Conservation (phyloP, 1,140 invertebrate species). For the Mylabris phalerata region DNA sequence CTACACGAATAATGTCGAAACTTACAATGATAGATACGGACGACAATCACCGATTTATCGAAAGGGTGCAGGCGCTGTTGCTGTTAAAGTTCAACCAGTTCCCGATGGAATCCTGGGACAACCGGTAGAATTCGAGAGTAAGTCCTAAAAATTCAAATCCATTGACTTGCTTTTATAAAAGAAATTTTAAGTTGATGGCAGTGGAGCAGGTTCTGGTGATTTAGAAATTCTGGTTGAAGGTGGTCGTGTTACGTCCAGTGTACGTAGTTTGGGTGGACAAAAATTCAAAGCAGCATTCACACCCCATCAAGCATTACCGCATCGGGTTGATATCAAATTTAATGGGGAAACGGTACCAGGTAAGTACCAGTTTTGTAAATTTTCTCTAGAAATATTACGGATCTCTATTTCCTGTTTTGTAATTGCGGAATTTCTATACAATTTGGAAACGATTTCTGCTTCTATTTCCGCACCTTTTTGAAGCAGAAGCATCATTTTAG, state of each 20-base stretch:
- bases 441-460: too few relatives aligned
- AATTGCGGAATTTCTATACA: too few relatives aligned
- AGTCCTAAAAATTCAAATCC: slow-evolving; percentile 36
- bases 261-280: slow-evolving; percentile 86
- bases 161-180: background rate
- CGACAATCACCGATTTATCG: slow-evolving; percentile 19
- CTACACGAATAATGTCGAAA: slow-evolving; percentile 21
- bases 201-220: slow-evolving; percentile 90
- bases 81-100: slow-evolving; percentile 78
- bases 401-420: background rate
- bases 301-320: slow-evolving; percentile 75
- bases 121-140: slow-evolving; percentile 94
- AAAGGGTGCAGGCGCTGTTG: slow-evolving; percentile 48
- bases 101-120: slow-evolving; percentile 79
- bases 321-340: slow-evolving; percentile 92
- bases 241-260: slow-evolving; percentile 88
- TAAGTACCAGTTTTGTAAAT: slow-evolving; percentile 48
- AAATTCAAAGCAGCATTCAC: slow-evolving; percentile 86
- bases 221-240: slow-evolving; percentile 95
- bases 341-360: slow-evolving; percentile 89
- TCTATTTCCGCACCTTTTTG: too few relatives aligned
- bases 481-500: too few relatives aligned
- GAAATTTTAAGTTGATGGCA: slow-evolving; percentile 78
- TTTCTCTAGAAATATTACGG: background rate
- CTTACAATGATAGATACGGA: slow-evolving; percentile 26